Conservation (phyloP, 2,888 invertebrate species). For the Lasioglossum marginatum region DNA sequence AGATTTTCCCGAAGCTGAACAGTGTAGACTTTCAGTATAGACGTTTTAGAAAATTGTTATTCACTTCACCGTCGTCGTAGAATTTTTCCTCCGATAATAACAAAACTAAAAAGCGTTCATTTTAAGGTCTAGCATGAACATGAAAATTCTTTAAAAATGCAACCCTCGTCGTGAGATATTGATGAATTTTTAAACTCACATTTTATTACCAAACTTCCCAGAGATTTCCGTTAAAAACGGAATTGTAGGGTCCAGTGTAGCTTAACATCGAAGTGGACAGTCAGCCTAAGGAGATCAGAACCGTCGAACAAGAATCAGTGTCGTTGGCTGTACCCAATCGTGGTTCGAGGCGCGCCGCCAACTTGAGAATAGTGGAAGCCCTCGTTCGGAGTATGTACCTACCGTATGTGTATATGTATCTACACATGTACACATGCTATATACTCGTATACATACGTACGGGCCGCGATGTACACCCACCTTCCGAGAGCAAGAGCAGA, state of each 20-base stretch:
- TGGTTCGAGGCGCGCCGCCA: slow-evolving; percentile 66
- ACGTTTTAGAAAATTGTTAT: too few relatives aligned
- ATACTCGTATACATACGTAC: slow-evolving; percentile 25
- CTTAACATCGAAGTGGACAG: background rate
- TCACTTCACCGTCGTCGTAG: too few relatives aligned
- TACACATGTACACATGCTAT: background rate
- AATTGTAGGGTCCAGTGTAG: background rate
- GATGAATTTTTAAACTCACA: too few relatives aligned
- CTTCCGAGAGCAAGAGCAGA: slow-evolving; percentile 28
- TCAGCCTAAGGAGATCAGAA: background rate
- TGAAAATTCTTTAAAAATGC: too few relatives aligned
- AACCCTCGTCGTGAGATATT: too few relatives aligned
- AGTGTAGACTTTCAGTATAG: too few relatives aligned
- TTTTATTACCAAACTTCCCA: too few relatives aligned
- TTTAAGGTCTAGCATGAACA: too few relatives aligned
- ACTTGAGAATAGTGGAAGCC: slow-evolving; percentile 70
- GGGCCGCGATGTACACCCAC: slow-evolving; percentile 40
- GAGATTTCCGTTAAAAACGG: background rate
- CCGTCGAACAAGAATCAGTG: slow-evolving; percentile 4
- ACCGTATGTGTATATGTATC: slow-evolving; percentile 27
- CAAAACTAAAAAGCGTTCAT: too few relatives aligned
- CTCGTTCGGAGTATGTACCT: slow-evolving; percentile 59
- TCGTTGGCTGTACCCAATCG: slow-evolving; percentile 30
- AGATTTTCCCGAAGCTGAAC: background rate
- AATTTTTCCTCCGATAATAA: too few relatives aligned